A percentile compares a stretch with the other conserved stretches of the same genome.
Evolutionary conservation across 2,888 invertebrate genomes (phyloP).

Genomic region (Acanthosoma haemorrhoidale): DNA sequence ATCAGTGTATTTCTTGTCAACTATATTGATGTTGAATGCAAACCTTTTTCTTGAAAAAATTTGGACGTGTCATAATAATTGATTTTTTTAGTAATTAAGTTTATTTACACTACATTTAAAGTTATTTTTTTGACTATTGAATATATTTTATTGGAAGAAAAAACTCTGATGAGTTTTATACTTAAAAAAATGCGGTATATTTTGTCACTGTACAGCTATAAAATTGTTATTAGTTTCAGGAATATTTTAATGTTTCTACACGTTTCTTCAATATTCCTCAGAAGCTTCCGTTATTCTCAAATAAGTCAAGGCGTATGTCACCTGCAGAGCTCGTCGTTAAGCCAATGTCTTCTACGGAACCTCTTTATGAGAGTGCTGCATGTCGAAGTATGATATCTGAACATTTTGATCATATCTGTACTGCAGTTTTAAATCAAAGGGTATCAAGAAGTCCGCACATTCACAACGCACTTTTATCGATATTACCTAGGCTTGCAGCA

Average conservation of each 20-base stretch:
- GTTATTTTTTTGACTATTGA: too few relatives aligned
- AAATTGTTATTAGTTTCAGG: constrained; percentile 18
- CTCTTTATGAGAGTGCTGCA: constrained; percentile 59
- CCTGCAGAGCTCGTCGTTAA: constrained; percentile 28
- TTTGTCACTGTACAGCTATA: too few relatives aligned
- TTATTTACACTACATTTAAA: too few relatives aligned
- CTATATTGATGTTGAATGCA: too few relatives aligned
- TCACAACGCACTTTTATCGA: constrained; percentile 77
- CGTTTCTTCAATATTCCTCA: constrained; percentile 11
- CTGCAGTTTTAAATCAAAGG: constrained; percentile 73
- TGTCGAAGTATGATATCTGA: constrained; percentile 76
- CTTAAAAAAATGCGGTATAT: background rate
- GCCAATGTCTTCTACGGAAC: constrained; percentile 29
- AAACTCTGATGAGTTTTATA: background rate
- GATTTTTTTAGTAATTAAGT: too few relatives aligned
- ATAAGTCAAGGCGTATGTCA: constrained; percentile 28
- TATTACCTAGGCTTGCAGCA: constrained; percentile 89
- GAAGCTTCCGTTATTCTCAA: constrained; percentile 33
- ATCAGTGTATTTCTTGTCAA: too few relatives aligned
- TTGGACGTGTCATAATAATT: too few relatives aligned
- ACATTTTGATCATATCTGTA: constrained; percentile 73
- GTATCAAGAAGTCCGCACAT: constrained; percentile 66
- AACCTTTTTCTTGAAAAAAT: too few relatives aligned
- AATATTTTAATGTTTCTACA: constrained; percentile 5
- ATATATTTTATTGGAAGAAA: too few relatives aligned